Conservation (phyloP, 2,797 vertebrate species). For the Anabacerthia variegaticeps region DNA sequence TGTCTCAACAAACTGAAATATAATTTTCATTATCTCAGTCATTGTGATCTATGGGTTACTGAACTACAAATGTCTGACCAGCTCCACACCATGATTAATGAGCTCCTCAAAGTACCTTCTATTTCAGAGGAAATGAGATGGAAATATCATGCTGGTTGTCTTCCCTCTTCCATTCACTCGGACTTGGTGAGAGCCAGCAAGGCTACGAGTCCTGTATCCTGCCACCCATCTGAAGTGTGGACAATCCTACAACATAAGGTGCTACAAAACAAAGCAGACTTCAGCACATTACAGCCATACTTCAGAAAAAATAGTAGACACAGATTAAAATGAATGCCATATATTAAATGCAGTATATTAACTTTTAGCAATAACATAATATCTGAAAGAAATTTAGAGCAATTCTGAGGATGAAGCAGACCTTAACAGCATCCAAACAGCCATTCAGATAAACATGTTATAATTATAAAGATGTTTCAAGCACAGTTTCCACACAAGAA, state of each 20-base stretch:
- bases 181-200: not conserved
- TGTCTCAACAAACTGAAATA: not conserved
- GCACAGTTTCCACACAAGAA: not conserved
- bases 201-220: not conserved
- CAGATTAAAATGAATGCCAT: not conserved
- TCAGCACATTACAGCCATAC: not conserved
- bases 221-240: fast-evolving
- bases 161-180: not conserved
- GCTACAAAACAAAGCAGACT: not conserved
- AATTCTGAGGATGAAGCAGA: not conserved
- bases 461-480: not conserved
- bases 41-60: not conserved
- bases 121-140: not conserved
- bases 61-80: not conserved
- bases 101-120: not conserved
- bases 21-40: not conserved
- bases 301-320: not conserved
- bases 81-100: not conserved
- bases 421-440: not conserved
- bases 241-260: fast-evolving
- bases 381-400: not conserved
- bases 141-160: not conserved
- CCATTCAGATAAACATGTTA: not conserved
- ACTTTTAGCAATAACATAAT: not conserved
- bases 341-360: not conserved